Evolutionary conservation across 2,113 vertebrate genomes (phyloP).

Genomic region (Oostethus manadensis): DNA sequence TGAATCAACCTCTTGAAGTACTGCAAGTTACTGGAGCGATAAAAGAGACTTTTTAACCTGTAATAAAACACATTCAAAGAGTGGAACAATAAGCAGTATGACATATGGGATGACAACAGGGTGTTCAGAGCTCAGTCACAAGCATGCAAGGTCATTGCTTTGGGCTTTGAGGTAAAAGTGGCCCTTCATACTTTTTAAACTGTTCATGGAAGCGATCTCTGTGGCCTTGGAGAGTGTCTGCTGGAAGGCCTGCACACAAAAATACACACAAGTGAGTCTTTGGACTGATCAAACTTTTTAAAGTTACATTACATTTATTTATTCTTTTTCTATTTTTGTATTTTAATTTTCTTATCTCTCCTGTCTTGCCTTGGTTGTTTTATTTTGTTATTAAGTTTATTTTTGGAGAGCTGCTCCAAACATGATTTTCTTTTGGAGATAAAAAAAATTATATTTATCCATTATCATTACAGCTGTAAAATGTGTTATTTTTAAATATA

Average conservation of each 20-base stretch:
- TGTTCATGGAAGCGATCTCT: conserved; percentile 96
- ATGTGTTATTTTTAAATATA: no score
- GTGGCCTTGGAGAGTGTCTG: conserved; percentile 94
- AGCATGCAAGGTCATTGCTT: conserved; percentile 11
- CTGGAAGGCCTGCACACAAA: conserved; percentile 83
- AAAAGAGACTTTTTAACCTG: conserved; percentile 94
- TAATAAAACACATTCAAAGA: conserved; percentile 3
- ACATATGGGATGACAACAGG: conserved; percentile 7
- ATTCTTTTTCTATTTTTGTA: no score
- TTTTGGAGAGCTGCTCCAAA: no score
- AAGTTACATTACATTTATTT: background rate
- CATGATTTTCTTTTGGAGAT: no score
- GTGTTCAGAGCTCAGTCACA: conserved; percentile 4
- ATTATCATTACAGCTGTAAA: no score
- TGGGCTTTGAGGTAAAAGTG: conserved; percentile 4
- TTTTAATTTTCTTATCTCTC: no score
- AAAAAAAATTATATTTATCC: no score
- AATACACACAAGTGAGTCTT: conserved; percentile 6
- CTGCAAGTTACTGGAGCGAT: conserved; percentile 96
- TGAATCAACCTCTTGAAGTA: conserved; percentile 97
- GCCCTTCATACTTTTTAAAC: conserved; percentile 85
- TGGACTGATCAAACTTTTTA: background rate
- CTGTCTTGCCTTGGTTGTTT: no score
- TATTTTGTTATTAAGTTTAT: no score
- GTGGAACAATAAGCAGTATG: background rate